These are phyloP conservation scores for Lysiphlebus fabarum DNA, from an alignment of 1,140 invertebrate species.

Conservation along the genomic window DNA sequence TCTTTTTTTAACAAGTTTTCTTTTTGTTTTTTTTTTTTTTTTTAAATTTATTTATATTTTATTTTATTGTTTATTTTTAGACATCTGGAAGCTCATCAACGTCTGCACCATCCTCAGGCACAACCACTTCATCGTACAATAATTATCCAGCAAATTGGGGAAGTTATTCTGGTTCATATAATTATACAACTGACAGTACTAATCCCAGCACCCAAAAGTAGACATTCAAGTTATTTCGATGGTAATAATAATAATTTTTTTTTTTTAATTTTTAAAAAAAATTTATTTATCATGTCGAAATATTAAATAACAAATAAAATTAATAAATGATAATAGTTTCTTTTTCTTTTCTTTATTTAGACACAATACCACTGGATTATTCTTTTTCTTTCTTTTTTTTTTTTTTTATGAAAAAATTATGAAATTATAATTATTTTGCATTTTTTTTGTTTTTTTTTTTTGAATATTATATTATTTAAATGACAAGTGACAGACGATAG, in stretches of 20 bases:
- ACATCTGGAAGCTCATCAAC: slow-evolving; percentile 27
- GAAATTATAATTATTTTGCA: too few relatives aligned
- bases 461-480: too few relatives aligned
- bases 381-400: too few relatives aligned
- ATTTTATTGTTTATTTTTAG: slow-evolving; percentile 27
- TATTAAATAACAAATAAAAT: too few relatives aligned
- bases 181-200: slow-evolving; percentile 26
- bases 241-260: slow-evolving; percentile 14
- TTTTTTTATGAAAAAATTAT: too few relatives aligned
- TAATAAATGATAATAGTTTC: too few relatives aligned
- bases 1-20: slow-evolving; percentile 14
- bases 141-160: slow-evolving; percentile 34
- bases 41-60: not conserved
- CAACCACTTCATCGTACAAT: slow-evolving; percentile 29
- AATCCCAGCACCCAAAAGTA: slow-evolving; percentile 29
- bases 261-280: too few relatives aligned
- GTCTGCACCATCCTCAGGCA: slow-evolving; percentile 27
- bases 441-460: too few relatives aligned
- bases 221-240: slow-evolving; percentile 25
- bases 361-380: too few relatives aligned
- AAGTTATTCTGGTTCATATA: slow-evolving; percentile 29
- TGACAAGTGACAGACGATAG: too few relatives aligned
- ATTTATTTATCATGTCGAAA: not conserved
- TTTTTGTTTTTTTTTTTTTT: slow-evolving; percentile 5
- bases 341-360: too few relatives aligned